These are phyloP conservation scores for Ophioninae sp. DNA, from an alignment of 2,888 invertebrate species.

Conservation along the genomic window DNA sequence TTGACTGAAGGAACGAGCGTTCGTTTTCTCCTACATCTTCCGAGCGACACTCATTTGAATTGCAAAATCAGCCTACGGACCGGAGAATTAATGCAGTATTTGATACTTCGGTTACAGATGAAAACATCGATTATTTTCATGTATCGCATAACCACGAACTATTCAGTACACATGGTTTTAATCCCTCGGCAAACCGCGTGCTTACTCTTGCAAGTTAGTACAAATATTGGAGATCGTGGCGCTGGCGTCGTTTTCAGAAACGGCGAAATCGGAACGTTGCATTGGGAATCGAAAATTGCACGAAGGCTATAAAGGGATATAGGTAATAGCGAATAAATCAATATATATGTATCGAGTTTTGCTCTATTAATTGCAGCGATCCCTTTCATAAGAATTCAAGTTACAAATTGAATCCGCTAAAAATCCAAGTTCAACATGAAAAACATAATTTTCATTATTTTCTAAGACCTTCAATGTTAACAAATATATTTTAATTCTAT, in stretches of 20 bases:
- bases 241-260: background rate
- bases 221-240: background rate
- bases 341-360: too few relatives aligned
- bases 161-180: background rate
- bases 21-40: constrained; percentile 6
- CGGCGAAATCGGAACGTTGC: background rate
- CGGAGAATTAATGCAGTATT: constrained; percentile 24
- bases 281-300: background rate
- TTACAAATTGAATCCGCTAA: too few relatives aligned
- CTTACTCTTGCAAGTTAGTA: background rate
- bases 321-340: background rate
- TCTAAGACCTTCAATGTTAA: background rate
- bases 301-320: background rate
- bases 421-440: background rate
- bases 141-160: constrained; percentile 13
- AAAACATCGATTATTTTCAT: constrained; percentile 26
- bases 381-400: too few relatives aligned
- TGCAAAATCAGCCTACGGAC: constrained; percentile 25
- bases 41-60: constrained; percentile 15
- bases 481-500: background rate
- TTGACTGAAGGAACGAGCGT: background rate
- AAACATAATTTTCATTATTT: background rate
- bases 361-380: too few relatives aligned
- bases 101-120: constrained; percentile 22
- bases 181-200: background rate